A percentile compares a stretch with the other conserved stretches of the same genome.
Evolutionary conservation across 2,797 vertebrate species (phyloP).

Genomic region (Odontamblyopus rebecca): DNA sequence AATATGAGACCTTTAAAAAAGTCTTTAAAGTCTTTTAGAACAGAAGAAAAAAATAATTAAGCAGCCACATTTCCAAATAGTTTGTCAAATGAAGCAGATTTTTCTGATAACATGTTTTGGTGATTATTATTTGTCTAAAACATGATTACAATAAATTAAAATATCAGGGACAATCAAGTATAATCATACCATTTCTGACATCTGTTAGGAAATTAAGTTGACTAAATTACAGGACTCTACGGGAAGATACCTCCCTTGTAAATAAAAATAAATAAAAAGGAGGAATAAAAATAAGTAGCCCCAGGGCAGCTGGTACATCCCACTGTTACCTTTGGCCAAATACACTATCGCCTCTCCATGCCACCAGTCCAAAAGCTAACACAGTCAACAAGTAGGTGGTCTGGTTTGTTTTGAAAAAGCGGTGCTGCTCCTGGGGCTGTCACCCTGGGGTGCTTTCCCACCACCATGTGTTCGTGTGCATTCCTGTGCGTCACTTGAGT

Average conservation of each 20-base stretch:
- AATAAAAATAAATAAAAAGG: too few species aligned
- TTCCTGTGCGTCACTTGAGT: slow-evolving; percentile 11
- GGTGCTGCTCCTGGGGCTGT: slow-evolving; percentile 43
- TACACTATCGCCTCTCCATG: background rate
- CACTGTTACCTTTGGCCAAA: background rate
- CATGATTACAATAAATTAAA: background rate
- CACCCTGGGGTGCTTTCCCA: slow-evolving; percentile 46
- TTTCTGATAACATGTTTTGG: background rate
- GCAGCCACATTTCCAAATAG: too few species aligned
- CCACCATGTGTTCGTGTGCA: slow-evolving; percentile 54
- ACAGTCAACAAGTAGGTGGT: slow-evolving; percentile 49
- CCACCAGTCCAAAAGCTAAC: slow-evolving; percentile 25
- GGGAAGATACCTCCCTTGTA: too few species aligned
- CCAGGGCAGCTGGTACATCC: background rate
- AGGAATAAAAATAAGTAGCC: background rate
- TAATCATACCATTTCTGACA: too few species aligned
- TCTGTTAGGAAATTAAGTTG: too few species aligned
- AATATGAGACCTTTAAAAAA: too few species aligned
- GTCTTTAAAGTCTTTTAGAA: too few species aligned
- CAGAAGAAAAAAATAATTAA: too few species aligned
- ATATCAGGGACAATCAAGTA: too few species aligned
- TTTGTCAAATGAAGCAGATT: too few species aligned
- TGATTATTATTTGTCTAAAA: background rate
- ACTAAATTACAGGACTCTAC: too few species aligned
- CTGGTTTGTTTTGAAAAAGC: slow-evolving; percentile 59